These are phyloP conservation scores for Xestia sexstrigata DNA, from an alignment of 2,888 invertebrate species.

Conservation along the genomic window DNA sequence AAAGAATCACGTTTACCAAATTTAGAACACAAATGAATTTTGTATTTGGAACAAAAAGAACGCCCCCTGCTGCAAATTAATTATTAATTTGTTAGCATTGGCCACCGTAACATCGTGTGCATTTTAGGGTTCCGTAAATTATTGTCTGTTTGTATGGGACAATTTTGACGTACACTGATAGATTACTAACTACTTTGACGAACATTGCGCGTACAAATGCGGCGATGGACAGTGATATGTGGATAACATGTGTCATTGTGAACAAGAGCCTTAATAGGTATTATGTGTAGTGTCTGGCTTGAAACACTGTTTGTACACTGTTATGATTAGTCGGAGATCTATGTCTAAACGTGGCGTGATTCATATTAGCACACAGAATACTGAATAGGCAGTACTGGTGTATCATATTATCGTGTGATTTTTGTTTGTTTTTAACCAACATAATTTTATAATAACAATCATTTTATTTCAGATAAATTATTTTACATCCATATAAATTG, in stretches of 20 bases:
- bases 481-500: no score
- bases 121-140: constrained; percentile 53
- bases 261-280: constrained; percentile 65
- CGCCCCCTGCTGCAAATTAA: constrained; percentile 87
- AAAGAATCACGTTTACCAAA: constrained; percentile 79
- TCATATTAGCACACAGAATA: constrained; percentile 61
- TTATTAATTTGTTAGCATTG: constrained; percentile 88
- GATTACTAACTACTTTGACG: constrained; percentile 65
- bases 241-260: constrained; percentile 66
- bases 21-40: constrained; percentile 84
- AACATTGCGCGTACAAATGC: constrained; percentile 55
- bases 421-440: background rate
- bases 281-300: constrained; percentile 62
- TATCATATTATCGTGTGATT: constrained; percentile 10
- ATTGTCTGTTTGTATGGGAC: constrained; percentile 44
- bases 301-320: constrained; percentile 58
- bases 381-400: constrained; percentile 26
- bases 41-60: constrained; percentile 86
- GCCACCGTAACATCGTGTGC: constrained; percentile 75
- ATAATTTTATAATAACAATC: background rate
- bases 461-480: no score
- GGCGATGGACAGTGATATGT: constrained; percentile 63
- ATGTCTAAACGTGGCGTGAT: constrained; percentile 51
- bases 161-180: constrained; percentile 65
- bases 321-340: constrained; percentile 63